phyloP scores from a whole-genome alignment of 30 jellyfish, hydroid and myxozoan genomes.

The Chrysaora quinquecirrha region DNA sequence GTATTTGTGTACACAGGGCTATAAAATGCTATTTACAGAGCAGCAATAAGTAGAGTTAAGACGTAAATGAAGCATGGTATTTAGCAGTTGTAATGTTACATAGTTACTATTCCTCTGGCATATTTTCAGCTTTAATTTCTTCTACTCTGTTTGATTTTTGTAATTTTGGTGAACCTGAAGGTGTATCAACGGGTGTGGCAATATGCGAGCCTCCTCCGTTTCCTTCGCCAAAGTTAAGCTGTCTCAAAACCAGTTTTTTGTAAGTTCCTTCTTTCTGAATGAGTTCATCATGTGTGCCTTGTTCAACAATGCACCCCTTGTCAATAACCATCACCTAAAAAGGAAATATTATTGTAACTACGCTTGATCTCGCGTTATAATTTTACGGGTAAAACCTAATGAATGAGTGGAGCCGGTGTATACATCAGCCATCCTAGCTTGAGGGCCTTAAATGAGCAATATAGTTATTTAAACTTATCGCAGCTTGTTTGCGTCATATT shows the following conservation, averaged over 20 bases:
- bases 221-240: slow-evolving; percentile 52
- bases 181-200: not conserved
- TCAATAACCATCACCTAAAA: slow-evolving; percentile 85
- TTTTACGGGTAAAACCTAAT: not conserved
- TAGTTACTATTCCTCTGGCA: too few species aligned
- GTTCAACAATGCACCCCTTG: slow-evolving; percentile 86
- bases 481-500: not conserved
- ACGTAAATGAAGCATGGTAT: too few species aligned
- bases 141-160: not conserved
- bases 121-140: too few species aligned
- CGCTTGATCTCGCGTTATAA: not conserved
- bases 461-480: not conserved
- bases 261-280: slow-evolving; percentile 76
- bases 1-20: too few species aligned
- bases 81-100: too few species aligned
- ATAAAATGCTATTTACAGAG: too few species aligned
- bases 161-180: not conserved
- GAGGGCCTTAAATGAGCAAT: not conserved
- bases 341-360: not conserved
- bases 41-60: too few species aligned
- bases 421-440: too few species aligned
- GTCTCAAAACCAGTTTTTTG: slow-evolving; percentile 85
- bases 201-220: not conserved
- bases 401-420: too few species aligned
- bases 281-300: slow-evolving; percentile 97